Percentiles rank a stretch among this genome's conserved stretches.
Conservation (phyloP, 2,888 invertebrate species). For the Eucriotettix oculatus region DNA sequence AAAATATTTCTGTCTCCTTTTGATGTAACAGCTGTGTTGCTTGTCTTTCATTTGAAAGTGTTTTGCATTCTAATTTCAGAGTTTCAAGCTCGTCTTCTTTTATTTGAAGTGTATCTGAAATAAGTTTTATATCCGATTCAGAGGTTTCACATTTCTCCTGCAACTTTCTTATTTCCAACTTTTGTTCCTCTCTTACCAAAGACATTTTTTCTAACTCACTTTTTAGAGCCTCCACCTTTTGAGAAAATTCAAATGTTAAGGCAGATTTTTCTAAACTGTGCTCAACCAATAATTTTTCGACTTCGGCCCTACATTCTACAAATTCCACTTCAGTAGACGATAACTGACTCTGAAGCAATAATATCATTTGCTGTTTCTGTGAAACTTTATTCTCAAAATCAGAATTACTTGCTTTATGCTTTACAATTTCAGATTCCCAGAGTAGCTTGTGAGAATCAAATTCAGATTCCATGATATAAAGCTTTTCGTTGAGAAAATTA, state of each 20-base stretch:
- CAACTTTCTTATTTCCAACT: background rate
- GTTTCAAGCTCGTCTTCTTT: background rate
- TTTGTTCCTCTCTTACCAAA: background rate
- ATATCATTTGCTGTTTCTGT: slow-evolving; percentile 7
- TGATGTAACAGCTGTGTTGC: background rate
- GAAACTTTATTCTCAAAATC: slow-evolving; percentile 5
- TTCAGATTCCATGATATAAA: background rate
- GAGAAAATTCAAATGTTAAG: background rate
- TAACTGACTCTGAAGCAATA: slow-evolving; percentile 8
- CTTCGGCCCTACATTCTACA: slow-evolving; percentile 4
- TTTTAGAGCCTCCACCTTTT: background rate
- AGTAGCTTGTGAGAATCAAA: background rate
- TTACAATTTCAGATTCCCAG: background rate
- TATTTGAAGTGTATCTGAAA: background rate
- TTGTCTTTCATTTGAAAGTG: background rate
- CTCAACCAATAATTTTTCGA: slow-evolving; percentile 2
- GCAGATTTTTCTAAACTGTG: background rate
- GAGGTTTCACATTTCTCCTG: background rate
- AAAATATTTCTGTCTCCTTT: background rate
- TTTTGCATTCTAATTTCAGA: too few relatives aligned
- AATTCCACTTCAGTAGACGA: slow-evolving; percentile 5
- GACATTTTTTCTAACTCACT: background rate
- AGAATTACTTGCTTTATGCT: background rate
- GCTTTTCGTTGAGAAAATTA: background rate
- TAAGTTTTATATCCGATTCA: background rate